phyloP scores from a whole-genome alignment of 1,140 invertebrate species.

The Calephelis nemesis region DNA sequence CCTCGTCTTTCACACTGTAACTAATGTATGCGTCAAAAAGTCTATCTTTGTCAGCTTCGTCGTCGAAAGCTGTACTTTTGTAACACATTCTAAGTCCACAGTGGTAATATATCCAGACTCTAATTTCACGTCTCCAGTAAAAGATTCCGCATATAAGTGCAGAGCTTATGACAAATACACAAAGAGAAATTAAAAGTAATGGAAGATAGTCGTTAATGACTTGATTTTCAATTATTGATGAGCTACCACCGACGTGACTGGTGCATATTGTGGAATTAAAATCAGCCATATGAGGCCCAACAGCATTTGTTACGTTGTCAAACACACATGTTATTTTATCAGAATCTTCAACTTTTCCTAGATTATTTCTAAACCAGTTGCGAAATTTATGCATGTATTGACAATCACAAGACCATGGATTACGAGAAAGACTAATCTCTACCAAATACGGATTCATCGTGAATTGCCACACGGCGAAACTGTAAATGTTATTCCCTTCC shows the following conservation, averaged over 20 bases:
- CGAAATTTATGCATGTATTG: constrained; percentile 88
- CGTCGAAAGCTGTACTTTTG: constrained; percentile 87
- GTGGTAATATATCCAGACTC: constrained; percentile 92
- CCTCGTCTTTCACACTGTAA: constrained; percentile 94
- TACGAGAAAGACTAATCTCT: constrained; percentile 88
- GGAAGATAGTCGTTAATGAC: constrained; percentile 90
- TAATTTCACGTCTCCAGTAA: constrained; percentile 89
- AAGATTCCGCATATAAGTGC: constrained; percentile 87
- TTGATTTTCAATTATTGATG: constrained; percentile 85
- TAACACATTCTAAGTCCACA: constrained; percentile 92
- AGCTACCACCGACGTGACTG: constrained; percentile 82
- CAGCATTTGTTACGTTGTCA: constrained; percentile 82
- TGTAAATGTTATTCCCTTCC: constrained; percentile 90
- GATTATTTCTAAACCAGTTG: constrained; percentile 86
- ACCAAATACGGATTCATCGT: constrained; percentile 87
- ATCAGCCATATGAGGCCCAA: constrained; percentile 82
- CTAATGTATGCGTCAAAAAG: constrained; percentile 95
- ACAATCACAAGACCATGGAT: constrained; percentile 95
- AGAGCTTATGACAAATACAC: constrained; percentile 85
- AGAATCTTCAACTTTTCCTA: constrained; percentile 86
- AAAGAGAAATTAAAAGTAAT: constrained; percentile 86
- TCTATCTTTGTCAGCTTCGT: constrained; percentile 88
- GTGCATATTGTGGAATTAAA: constrained; percentile 86
- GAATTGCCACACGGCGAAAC: constrained; percentile 89
- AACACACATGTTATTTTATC: constrained; percentile 84